phyloP scores from a whole-genome alignment of 2,797 vertebrate genomes.

The Nasua narica region DNA sequence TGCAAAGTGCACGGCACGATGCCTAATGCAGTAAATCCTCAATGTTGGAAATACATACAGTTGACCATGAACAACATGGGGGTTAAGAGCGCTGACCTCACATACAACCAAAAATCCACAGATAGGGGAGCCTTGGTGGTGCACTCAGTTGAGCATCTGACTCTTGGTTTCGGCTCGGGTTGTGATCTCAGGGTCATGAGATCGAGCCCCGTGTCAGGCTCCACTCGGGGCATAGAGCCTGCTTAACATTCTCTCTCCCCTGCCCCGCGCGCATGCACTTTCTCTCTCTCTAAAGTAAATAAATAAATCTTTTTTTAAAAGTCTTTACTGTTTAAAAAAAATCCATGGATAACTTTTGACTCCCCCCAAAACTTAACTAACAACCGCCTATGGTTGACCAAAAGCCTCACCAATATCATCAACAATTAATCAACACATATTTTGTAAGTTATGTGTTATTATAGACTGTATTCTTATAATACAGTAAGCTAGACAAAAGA shows the following conservation, averaged over 20 bases:
- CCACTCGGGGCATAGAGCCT: neutral
- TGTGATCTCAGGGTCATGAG: neutral
- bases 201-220: neutral
- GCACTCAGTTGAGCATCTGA: neutral
- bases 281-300: neutral
- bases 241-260: neutral
- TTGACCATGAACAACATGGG: neutral
- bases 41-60: neutral
- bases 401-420: neutral
- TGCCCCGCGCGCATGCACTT: neutral
- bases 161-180: neutral
- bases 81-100: neutral
- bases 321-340: neutral
- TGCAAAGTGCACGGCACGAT: neutral
- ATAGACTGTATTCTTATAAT: neutral
- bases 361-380: neutral
- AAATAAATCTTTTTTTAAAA: neutral
- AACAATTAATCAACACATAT: neutral
- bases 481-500: neutral
- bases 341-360: neutral
- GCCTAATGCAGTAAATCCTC: neutral
- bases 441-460: neutral
- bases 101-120: neutral
- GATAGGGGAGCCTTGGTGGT: neutral
- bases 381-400: neutral